Evolutionary conservation across 2,888 invertebrate genomes (phyloP), one percentile per base, ranked within the genome.

Genomic region (Nasonovia ribisnigri): DNA sequence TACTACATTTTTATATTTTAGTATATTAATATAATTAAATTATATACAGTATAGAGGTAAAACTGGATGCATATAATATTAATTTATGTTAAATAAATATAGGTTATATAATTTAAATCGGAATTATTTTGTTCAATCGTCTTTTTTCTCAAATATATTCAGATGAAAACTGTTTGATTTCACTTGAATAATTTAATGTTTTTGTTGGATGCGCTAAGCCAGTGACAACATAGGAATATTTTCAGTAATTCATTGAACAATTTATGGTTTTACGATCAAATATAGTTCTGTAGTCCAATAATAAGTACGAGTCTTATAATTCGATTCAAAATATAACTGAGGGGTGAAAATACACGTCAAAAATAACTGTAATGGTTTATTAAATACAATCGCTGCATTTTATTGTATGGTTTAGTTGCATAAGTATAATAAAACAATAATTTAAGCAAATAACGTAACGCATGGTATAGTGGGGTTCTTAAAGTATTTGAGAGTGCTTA

Each of bases 391-490:
- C 51, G 36, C 87, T 88, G 87, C 87, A 88, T 48, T 88, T 88
- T 88, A 48, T 88, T n/a, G 36, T 48, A 26, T 84, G 20, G 77
- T 20, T 84, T 84, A 43, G 24, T 88, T 48, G 20, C 48, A 88
- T n/a, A 36, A 36, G 43, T 84, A 88, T 51, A 88, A 88, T 88
- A 88, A 84, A 43, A 51, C 48, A 88, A 88, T 88, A 88, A n/a
- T 48, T 36, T 48, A 48, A 88, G 48, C n/a, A 26, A 88, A 88
- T 46, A 77, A 24, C 20, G 36, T 36, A 77, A 36, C 20, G 77
- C 36, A 36, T 42, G 20, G 11, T 26, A 77, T 36, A 8, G 36
- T 36, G 36, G 77, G 77, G 77, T 36, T 36, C 36, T 77, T 77
- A 8, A 77, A 36, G 20, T 77, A 77, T 77, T 77, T 36, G 20